A percentile compares a stretch with the other conserved stretches of the same genome.
These are phyloP conservation scores for Heteropelma amictum DNA, from an alignment of 2,888 invertebrate species.

Conservation along the genomic window DNA sequence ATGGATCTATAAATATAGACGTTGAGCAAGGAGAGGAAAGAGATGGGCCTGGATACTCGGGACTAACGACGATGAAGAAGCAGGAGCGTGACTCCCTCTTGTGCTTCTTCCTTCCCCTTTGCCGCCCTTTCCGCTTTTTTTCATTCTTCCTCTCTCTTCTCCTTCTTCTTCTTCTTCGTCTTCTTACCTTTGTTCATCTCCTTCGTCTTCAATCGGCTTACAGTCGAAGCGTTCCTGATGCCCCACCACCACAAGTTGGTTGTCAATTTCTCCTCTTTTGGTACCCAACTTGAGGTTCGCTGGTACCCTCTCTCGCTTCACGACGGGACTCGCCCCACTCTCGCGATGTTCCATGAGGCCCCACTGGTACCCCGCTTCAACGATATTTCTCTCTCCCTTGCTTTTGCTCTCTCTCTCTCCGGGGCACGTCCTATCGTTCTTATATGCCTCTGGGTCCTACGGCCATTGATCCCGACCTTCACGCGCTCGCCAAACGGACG, in stretches of 20 bases:
- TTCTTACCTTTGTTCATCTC: constrained; percentile 34
- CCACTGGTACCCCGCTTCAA: constrained; percentile 32
- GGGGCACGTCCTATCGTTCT: constrained; percentile 36
- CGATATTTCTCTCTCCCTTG: constrained; percentile 16
- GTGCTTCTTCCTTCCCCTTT: constrained; percentile 26
- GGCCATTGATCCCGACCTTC: constrained; percentile 79
- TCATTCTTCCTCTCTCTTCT: constrained; percentile 10
- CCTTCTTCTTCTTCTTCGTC: constrained; percentile 9
- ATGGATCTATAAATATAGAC: constrained; percentile 45
- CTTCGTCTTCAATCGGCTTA: constrained; percentile 55
- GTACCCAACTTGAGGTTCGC: constrained; percentile 67
- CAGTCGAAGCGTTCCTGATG: constrained; percentile 45
- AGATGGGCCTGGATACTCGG: constrained; percentile 58
- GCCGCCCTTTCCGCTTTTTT: constrained; percentile 33
- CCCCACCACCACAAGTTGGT: constrained; percentile 50
- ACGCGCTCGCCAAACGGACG: constrained; percentile 77
- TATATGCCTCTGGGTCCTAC: constrained; percentile 73
- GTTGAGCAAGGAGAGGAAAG: constrained; percentile 40
- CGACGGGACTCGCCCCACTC: constrained; percentile 54
- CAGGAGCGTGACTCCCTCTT: constrained; percentile 57
- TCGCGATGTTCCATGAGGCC: constrained; percentile 30
- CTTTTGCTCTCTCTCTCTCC: constrained; percentile 22
- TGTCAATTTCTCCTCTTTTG: constrained; percentile 75
- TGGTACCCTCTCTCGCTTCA: constrained; percentile 34
- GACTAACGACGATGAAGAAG: constrained; percentile 59